phyloP scores from a whole-genome alignment of 1,140 invertebrate genomes.

The Proctacanthus coquilletti region DNA sequence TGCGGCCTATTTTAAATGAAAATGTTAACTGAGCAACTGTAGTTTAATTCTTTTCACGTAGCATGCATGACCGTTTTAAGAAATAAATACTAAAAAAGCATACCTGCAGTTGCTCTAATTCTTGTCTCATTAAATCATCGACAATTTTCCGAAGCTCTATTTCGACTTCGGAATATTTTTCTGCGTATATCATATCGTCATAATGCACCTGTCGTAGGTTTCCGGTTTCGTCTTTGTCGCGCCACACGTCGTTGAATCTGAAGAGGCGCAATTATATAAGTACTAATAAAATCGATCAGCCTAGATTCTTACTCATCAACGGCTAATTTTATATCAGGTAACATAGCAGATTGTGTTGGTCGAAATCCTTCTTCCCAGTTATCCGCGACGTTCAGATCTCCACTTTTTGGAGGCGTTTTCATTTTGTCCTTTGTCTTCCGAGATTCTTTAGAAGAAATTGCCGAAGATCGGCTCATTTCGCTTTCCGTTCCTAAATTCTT shows the following conservation, averaged over 20 bases:
- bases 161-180: constrained; percentile 72
- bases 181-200: constrained; percentile 61
- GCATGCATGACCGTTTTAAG: too few relatives aligned
- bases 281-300: not conserved
- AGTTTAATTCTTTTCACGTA: constrained; percentile 8
- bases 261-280: constrained; percentile 3
- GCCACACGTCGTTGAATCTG: constrained; percentile 63
- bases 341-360: constrained; percentile 37
- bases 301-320: constrained; percentile 38
- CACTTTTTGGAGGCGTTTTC: constrained; percentile 35
- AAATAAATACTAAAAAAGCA: too few relatives aligned
- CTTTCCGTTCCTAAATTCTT: constrained; percentile 42
- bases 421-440: constrained; percentile 53
- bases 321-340: constrained; percentile 38
- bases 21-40: constrained; percentile 4
- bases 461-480: constrained; percentile 59
- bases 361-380: constrained; percentile 39
- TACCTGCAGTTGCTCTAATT: constrained; percentile 62
- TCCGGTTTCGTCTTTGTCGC: constrained; percentile 53
- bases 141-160: constrained; percentile 65
- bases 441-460: constrained; percentile 58
- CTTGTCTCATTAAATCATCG: constrained; percentile 72
- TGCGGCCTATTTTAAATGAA: constrained; percentile 37
- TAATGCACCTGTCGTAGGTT: constrained; percentile 53
- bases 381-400: constrained; percentile 38